Conservation (phyloP, 2,797 vertebrate species). For the Gallirallus australis region DNA sequence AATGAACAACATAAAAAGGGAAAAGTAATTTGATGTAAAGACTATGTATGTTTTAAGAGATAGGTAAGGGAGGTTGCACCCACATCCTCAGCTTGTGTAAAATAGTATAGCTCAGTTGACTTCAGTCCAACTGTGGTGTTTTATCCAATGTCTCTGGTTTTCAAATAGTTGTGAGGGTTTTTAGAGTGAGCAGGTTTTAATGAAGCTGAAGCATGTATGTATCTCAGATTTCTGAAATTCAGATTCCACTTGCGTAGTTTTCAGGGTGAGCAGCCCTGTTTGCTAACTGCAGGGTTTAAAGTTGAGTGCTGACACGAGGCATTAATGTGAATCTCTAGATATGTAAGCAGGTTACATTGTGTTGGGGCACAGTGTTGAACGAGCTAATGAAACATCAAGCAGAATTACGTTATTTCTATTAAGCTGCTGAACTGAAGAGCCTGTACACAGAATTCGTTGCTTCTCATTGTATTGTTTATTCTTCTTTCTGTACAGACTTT, state of each 20-base stretch:
- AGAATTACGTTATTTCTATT: not conserved
- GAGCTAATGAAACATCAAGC: not conserved
- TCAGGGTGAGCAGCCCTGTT: not conserved
- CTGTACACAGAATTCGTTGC: not conserved
- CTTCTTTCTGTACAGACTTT: constrained; percentile 85
- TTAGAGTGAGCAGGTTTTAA: not conserved
- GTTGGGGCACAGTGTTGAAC: not conserved
- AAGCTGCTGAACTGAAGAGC: not conserved
- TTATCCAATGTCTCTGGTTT: not conserved
- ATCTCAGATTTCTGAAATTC: not conserved
- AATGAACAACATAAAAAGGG: not conserved
- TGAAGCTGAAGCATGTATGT: not conserved
- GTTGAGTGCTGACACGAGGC: not conserved
- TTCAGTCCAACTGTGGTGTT: not conserved
- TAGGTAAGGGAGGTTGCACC: not conserved
- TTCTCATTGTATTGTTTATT: not conserved
- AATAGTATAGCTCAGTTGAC: not conserved
- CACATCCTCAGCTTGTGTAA: not conserved
- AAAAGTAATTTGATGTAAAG: not conserved
- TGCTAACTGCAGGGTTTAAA: not conserved
- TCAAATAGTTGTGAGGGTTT: not conserved
- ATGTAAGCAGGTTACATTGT: not conserved
- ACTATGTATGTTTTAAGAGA: not conserved
- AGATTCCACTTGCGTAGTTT: not conserved
- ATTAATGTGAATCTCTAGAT: not conserved